Evolutionary conservation across 2,113 vertebrate species (phyloP), one percentile per base, ranked within the genome.

Genomic region (Lampris megalopsis): DNA sequence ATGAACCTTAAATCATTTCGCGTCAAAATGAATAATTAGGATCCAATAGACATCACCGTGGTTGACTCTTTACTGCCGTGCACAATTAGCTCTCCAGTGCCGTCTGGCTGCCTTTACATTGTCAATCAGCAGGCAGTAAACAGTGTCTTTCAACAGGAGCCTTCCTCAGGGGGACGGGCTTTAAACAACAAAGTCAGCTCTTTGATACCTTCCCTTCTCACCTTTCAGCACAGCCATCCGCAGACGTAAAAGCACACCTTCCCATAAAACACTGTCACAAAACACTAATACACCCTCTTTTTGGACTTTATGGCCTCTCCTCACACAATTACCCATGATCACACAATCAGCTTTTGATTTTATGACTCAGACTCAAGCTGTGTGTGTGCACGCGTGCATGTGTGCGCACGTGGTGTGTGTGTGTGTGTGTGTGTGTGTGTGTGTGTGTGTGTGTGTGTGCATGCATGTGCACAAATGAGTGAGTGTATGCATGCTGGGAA

Each of bases 121-220:
- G 89, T 89, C 89, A 89, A 80, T 92, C 90, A 90, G 76, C 86
- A 75, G 82, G 85, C 87, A 81, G 84, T 92, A 91, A 92, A 91
- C 82, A 84, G 63, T 77, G 84, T 87, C 85, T 87, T 88, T 90
- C 86, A 87, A 84, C 81, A 64, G 83, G 68, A 68, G 83, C 67
- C 83, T 78, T 88, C 83, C 85, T 89, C 79, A 68, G 82, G 84
- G 84, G 86, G 83, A 79, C 80, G 76, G 75, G 75, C 79, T 89
- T 90, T 86, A 90, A 90, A 91, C 89, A 92, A 92, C 91, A 90
- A 90, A 89, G 82, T 91, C 92, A 88, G 91, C 84, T 77, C 83
- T 91, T 90, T 90, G 88, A 92, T 90, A 83, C 82, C 87, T 82
- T 82, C 75, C 81, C 84, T 87, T 91, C 88, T 86, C 90, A 90